phyloP scores from a whole-genome alignment of 2,888 invertebrate species.

The Philereme vetulata region DNA sequence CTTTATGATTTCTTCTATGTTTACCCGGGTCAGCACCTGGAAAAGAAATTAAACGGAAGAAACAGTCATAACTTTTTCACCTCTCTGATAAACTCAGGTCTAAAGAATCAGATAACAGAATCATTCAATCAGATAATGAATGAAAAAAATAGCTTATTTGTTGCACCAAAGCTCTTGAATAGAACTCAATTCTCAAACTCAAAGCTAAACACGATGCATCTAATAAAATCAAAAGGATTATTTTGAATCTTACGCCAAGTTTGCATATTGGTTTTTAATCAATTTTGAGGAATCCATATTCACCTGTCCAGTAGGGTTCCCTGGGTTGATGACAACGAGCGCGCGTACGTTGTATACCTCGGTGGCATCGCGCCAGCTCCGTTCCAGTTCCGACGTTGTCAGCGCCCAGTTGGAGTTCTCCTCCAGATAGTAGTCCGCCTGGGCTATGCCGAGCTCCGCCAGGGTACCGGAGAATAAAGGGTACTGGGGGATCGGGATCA shows the following conservation, averaged over 20 bases:
- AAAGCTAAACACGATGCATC: no score
- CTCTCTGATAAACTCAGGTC: no score
- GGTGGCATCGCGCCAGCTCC: conserved; percentile 86
- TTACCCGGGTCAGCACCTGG: conserved; percentile 90
- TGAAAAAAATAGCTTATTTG: no score
- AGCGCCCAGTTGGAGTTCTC: conserved; percentile 94
- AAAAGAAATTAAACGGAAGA: no score
- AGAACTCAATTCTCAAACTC: no score
- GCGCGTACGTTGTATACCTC: conserved; percentile 88
- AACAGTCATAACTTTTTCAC: no score
- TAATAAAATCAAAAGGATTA: no score
- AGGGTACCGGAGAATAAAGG: conserved; percentile 97
- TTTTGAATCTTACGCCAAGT: no score
- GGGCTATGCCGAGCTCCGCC: conserved; percentile 92
- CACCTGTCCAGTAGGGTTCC: conserved; percentile 97
- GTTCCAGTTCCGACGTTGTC: conserved; percentile 89
- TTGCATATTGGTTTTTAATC: no score
- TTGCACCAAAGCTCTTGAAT: no score
- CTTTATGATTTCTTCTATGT: conserved; percentile 94
- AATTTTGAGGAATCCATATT: neutral
- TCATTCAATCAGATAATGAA: no score
- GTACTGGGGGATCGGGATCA: conserved; percentile 99
- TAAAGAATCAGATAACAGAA: no score
- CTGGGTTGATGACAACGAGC: conserved; percentile 97
- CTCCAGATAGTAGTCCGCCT: conserved; percentile 94